Percentiles rank a stretch among this genome's conserved stretches.
These are phyloP conservation scores for Sebastes nivosus DNA, from an alignment of 2,797 vertebrate species.

Conservation along the genomic window DNA sequence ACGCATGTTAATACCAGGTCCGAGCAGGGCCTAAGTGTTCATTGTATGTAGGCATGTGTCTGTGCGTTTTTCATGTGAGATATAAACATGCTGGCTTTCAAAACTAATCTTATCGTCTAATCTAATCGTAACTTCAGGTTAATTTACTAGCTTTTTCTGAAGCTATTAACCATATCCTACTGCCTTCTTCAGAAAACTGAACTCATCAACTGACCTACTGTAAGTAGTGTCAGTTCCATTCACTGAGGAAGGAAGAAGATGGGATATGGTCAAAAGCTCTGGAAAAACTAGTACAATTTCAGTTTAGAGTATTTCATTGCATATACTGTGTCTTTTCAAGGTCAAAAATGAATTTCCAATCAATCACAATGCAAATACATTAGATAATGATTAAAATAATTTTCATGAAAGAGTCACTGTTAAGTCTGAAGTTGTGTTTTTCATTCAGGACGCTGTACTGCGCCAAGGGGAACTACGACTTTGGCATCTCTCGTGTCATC, in stretches of 20 bases:
- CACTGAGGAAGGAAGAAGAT: not conserved
- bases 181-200: not conserved
- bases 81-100: too few relatives aligned
- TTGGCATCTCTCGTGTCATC: constrained; percentile 95
- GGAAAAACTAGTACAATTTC: too few relatives aligned
- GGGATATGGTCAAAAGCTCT: too few relatives aligned
- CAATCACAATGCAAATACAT: not conserved
- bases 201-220: not conserved
- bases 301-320: too few relatives aligned
- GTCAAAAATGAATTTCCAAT: too few relatives aligned
- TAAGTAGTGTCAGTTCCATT: not conserved
- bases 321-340: too few relatives aligned
- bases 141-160: not conserved
- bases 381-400: not conserved
- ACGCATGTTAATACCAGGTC: too few relatives aligned
- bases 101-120: too few relatives aligned
- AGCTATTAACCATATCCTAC: not conserved
- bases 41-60: too few relatives aligned
- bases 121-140: not conserved
- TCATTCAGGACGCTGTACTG: constrained; percentile 90
- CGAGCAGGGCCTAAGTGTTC: too few relatives aligned
- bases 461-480: constrained; percentile 96
- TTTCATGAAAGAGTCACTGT: not conserved
- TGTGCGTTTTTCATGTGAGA: too few relatives aligned
- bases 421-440: not conserved